Conservation (phyloP, 2,113 vertebrate species). For the Xerus inauris region DNA sequence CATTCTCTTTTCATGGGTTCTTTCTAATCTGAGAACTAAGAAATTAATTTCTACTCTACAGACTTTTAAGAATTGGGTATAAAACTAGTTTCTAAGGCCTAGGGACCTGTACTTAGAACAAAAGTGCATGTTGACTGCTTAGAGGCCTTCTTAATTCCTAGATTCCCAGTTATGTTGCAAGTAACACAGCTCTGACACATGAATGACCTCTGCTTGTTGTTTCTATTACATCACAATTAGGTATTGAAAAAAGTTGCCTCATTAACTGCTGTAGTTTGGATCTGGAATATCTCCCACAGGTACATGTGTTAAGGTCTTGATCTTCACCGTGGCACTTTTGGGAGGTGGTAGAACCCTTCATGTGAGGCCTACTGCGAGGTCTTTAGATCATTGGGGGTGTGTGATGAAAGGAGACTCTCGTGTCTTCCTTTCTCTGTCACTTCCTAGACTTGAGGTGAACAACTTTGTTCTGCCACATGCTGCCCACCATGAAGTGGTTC, state of each 20-base stretch:
- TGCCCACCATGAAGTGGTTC: not conserved
- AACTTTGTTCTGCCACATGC: not conserved
- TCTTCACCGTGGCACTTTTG: not conserved
- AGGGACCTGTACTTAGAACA: not conserved
- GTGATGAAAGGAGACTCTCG: not conserved
- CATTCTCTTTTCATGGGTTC: not conserved
- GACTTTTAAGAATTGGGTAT: conserved; percentile 4
- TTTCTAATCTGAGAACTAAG: conserved; percentile 3
- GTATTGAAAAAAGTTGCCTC: not conserved
- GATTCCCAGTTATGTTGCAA: not conserved
- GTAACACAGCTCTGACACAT: not conserved
- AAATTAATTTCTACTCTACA: not conserved
- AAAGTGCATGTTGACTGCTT: not conserved
- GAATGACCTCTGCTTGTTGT: not conserved
- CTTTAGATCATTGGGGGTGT: not conserved
- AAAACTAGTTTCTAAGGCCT: not conserved
- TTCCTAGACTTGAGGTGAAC: not conserved
- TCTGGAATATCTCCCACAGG: not conserved
- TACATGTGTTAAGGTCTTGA: not conserved
- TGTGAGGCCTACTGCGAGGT: not conserved
- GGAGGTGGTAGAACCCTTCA: not conserved
- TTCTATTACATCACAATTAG: not conserved
- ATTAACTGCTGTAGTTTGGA: not conserved
- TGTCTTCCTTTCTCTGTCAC: not conserved
- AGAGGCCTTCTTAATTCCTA: not conserved